A percentile compares a stretch with the other conserved stretches of the same genome.
Conservation (phyloP, 1,140 invertebrate species). For the Leptopilina boulardi region DNA sequence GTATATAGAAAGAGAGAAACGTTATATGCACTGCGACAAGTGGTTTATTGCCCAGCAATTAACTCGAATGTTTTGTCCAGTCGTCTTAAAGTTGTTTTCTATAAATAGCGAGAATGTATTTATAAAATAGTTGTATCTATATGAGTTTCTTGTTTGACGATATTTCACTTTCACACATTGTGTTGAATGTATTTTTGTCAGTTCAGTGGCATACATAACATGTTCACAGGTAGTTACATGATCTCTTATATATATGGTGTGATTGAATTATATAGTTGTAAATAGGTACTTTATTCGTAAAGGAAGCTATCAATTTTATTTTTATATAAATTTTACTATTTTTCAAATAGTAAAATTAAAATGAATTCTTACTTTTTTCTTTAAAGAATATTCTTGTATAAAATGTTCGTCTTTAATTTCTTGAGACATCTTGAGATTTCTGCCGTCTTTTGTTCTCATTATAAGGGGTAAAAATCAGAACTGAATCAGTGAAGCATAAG, state of each 20-base stretch:
- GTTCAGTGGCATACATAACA: neutral
- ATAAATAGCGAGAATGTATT: neutral
- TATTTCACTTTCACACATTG: slow-evolving; percentile 32
- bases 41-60: slow-evolving; percentile 25
- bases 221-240: slow-evolving; percentile 13
- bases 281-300: neutral
- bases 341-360: too few relatives aligned
- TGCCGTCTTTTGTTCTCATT: neutral
- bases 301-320: neutral
- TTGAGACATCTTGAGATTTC: neutral
- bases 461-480: neutral
- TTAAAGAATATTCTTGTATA: neutral
- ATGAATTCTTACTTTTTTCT: too few relatives aligned
- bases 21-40: slow-evolving; percentile 5
- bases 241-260: neutral
- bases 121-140: slow-evolving; percentile 25
- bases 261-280: neutral
- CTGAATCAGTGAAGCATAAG: slow-evolving; percentile 3
- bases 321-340: too few relatives aligned
- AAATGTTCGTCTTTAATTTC: neutral
- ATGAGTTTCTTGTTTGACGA: slow-evolving; percentile 15
- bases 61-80: slow-evolving; percentile 4
- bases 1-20: neutral
- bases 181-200: slow-evolving; percentile 11
- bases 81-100: slow-evolving; percentile 12